phyloP scores from a whole-genome alignment of 2,888 invertebrate genomes.

The Girardia tigrina region DNA sequence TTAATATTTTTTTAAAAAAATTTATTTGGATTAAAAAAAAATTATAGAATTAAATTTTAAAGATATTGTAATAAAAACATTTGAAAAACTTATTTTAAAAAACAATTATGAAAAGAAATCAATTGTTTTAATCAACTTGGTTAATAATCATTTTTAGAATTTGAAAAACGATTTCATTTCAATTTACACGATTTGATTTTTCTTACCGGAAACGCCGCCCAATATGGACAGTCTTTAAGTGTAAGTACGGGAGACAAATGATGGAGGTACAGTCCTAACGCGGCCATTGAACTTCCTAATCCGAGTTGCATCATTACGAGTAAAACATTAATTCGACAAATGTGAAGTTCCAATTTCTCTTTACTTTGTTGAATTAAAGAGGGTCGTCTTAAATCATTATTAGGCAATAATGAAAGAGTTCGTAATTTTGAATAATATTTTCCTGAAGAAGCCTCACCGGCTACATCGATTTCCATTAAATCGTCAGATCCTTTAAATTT shows the following conservation, averaged over 20 bases:
- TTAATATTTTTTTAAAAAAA: no score
- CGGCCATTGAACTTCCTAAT: conserved; percentile 40
- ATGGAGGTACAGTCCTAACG: conserved; percentile 40
- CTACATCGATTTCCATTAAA: not conserved
- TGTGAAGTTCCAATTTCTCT: conserved; percentile 24
- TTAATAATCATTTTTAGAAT: no score
- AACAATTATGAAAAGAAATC: no score
- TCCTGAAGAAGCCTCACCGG: not conserved
- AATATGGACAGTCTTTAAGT: conserved; percentile 40
- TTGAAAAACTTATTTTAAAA: no score
- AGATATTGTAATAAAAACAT: no score
- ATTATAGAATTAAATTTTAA: no score
- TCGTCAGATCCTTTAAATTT: conserved; percentile 28
- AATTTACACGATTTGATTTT: not conserved
- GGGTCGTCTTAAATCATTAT: not conserved
- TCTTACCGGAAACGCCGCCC: conserved; percentile 42
- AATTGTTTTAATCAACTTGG: no score
- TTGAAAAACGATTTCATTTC: no score
- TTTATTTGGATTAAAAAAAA: no score
- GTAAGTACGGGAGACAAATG: conserved; percentile 39
- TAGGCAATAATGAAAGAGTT: not conserved
- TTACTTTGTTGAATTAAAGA: conserved; percentile 26
- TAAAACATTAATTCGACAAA: conserved; percentile 40
- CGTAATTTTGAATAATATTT: not conserved
- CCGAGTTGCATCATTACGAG: conserved; percentile 40